Evolutionary conservation across 2,797 vertebrate genomes (phyloP).

Genomic region (Iguana delicatissima): DNA sequence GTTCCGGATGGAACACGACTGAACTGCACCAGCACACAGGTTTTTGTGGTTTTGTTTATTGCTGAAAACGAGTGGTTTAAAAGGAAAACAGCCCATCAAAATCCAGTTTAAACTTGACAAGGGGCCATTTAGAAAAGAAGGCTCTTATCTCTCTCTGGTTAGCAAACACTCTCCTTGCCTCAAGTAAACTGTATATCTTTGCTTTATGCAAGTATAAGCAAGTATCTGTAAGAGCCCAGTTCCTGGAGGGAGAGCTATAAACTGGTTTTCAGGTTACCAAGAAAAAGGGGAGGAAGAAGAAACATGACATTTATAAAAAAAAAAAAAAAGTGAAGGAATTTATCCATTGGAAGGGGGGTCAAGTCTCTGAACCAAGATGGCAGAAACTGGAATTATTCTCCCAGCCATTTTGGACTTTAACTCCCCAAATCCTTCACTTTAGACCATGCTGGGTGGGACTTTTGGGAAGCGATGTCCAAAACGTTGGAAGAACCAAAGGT

Average conservation of each 20-base stretch:
- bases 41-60: too few relatives aligned
- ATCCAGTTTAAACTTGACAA: background rate
- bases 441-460: too few relatives aligned
- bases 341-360: too few relatives aligned
- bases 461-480: too few relatives aligned
- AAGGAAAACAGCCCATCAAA: background rate
- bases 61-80: background rate
- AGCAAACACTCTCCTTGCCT: background rate
- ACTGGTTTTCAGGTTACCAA: background rate
- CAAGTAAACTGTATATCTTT: background rate
- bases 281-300: background rate
- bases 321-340: background rate
- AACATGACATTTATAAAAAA: background rate
- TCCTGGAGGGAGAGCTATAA: slow-evolving; percentile 16
- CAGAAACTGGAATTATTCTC: background rate
- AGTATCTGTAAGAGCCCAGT: background rate
- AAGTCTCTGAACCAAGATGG: background rate
- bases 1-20: background rate
- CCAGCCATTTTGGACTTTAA: too few relatives aligned
- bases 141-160: slow-evolving; percentile 19
- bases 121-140: background rate
- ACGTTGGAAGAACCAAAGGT: too few relatives aligned
- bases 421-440: too few relatives aligned
- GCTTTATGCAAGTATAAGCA: background rate
- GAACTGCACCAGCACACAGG: background rate